A percentile compares a stretch with the other conserved stretches of the same genome.
Evolutionary conservation across 1,140 invertebrate genomes (phyloP).

Genomic region (Myzus persicae): DNA sequence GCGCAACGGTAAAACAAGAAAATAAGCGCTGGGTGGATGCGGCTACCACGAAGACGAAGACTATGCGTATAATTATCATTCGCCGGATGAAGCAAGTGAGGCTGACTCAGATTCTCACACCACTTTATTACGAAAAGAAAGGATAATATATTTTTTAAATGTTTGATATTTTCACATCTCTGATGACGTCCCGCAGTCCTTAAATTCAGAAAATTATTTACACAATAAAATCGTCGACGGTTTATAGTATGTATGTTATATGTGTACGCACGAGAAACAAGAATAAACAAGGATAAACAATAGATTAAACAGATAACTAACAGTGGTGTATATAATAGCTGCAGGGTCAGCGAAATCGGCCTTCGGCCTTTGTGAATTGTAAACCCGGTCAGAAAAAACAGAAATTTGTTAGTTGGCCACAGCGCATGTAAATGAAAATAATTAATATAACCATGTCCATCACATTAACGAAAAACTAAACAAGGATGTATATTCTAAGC

Average conservation of each 20-base stretch:
- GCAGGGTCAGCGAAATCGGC: background rate
- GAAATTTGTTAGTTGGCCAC: background rate
- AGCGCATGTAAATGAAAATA: background rate
- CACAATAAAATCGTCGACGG: background rate
- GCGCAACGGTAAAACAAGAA: background rate
- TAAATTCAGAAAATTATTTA: background rate
- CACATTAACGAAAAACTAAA: background rate
- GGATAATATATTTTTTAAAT: background rate
- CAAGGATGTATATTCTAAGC: background rate
- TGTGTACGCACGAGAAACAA: background rate
- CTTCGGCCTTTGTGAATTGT: background rate
- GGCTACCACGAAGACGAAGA: background rate
- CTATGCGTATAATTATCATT: background rate
- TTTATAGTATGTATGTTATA: background rate
- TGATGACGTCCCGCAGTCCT: background rate
- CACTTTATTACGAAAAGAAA: background rate
- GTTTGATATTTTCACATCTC: background rate
- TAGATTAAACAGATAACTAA: background rate
- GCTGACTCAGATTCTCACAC: background rate
- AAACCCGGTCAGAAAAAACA: background rate
- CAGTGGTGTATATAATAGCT: background rate
- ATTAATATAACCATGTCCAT: background rate
- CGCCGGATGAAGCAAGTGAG: background rate
- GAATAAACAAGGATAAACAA: too few relatives aligned
- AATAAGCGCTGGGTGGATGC: background rate